Conservation (phyloP, 2,113 vertebrate genomes). For the Nothobranchius kuhntae region DNA sequence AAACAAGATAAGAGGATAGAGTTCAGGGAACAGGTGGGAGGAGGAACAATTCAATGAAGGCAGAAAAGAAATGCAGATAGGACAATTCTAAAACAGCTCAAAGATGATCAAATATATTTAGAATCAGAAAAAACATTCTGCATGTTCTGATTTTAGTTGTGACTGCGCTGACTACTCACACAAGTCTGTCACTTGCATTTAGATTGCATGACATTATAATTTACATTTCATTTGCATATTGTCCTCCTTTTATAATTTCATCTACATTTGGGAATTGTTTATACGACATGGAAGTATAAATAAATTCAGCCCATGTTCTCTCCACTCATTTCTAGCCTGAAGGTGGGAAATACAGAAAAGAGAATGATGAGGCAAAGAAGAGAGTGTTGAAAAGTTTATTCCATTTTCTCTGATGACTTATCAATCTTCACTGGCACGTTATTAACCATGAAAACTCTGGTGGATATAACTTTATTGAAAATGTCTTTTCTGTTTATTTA, state of each 20-base stretch:
- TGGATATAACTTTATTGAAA: slow-evolving; percentile 57
- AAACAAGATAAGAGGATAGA: neutral
- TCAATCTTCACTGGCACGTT: slow-evolving; percentile 77
- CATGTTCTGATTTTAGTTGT: slow-evolving; percentile 9
- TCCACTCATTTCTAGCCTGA: no score
- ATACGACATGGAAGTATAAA: no score
- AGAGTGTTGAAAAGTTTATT: no score
- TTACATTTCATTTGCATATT: no score
- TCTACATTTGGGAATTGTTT: no score
- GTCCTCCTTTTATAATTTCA: no score
- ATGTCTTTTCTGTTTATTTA: slow-evolving; percentile 52
- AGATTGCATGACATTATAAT: neutral
- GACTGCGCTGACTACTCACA: neutral
- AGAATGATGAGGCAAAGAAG: neutral
- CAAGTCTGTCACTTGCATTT: slow-evolving; percentile 1
- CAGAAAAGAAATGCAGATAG: slow-evolving; percentile 6
- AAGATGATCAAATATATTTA: neutral
- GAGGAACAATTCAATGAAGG: neutral
- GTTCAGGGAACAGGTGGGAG: neutral
- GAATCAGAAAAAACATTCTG: neutral
- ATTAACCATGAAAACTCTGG: slow-evolving; percentile 54
- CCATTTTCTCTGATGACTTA: slow-evolving; percentile 34
- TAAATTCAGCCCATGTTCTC: no score
- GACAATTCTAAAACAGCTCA: neutral
- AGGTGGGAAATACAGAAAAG: neutral